Evolutionary conservation across 2,797 vertebrate genomes (phyloP).

Genomic region (Anguilla anguilla): DNA sequence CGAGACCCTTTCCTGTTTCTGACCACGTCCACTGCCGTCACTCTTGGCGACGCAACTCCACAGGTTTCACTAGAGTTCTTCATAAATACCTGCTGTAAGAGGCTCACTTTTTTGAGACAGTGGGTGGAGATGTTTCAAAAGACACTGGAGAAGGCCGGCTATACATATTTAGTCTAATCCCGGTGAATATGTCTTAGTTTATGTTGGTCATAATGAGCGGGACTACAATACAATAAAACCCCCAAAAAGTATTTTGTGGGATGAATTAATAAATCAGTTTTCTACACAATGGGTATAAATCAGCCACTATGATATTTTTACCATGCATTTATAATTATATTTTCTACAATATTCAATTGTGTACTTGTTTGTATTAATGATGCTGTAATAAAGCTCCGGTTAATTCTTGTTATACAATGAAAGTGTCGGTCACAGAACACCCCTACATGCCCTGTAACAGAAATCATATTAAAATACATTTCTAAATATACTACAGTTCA

Average conservation of each 20-base stretch:
- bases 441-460: too few species aligned
- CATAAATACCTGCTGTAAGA: not conserved
- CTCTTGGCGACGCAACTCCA: not conserved
- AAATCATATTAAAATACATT: too few species aligned
- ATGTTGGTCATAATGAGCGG: not conserved
- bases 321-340: too few species aligned
- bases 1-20: not conserved
- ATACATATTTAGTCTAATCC: not conserved
- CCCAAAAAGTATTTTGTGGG: not conserved
- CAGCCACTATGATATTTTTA: not conserved
- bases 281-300: not conserved
- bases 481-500: too few species aligned
- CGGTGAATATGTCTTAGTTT: not conserved
- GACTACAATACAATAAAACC: not conserved
- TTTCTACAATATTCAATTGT: not conserved
- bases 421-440: not conserved
- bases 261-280: not conserved
- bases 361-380: not conserved
- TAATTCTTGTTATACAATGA: not conserved
- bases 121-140: not conserved
- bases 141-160: not conserved
- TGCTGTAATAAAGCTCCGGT: not conserved
- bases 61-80: not conserved
- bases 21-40: not conserved
- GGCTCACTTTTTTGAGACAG: not conserved